Base-by-base conservation (phyloP, 2,888 invertebrate species). In the Abscondita cerata region DNA sequence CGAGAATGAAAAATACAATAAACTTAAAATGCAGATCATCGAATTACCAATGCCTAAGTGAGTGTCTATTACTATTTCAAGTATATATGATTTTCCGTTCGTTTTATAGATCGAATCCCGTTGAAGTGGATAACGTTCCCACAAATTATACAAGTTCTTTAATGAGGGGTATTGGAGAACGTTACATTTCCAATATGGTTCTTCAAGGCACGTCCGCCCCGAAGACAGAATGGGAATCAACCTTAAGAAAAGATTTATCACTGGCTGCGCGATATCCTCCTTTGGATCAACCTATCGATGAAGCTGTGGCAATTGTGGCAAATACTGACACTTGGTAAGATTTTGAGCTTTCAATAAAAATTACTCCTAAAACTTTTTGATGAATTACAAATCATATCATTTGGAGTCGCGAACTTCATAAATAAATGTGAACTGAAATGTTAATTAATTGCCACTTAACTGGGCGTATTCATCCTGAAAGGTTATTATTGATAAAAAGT, bases 271-370 rank as follows among this genome's bases (percentile, higher is more conserved):
- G 82, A 68, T 77, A 83, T 71, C 82, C 83, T 52, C 82, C 85
- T 15, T 77, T 88, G 34, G 93, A 92, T 73, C 88, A 89, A 71
- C 85, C 89, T 34, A 86, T 91, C 0, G 83, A 88, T 52, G 93
- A 94, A 79, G 88, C 93, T 51, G 85, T 94, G 40, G 94, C 93
- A 66, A 89, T 96, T 65, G 83, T 95, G 31, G 95, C 92, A 0
- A 89, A 92, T 74, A 85, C 87, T 66, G 89, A 91, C 73, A 89
- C 87, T 52, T 95, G 95, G 93, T 92, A 82, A 77, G 82, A 65
- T 31, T 6, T 52, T n/a, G n/a, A 55, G 13, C 40, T 36, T 38
- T 54, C 44, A 9, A 44, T n/a, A n/a, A 36, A 16, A 33, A 12
- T 48, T 33, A 25, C 8, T 13, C 48, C 2, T 15, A 5, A 16